A percentile compares a stretch with the other conserved stretches of the same genome.
phyloP scores from a whole-genome alignment of 2,113 vertebrate genomes.

The Spea bombifrons region DNA sequence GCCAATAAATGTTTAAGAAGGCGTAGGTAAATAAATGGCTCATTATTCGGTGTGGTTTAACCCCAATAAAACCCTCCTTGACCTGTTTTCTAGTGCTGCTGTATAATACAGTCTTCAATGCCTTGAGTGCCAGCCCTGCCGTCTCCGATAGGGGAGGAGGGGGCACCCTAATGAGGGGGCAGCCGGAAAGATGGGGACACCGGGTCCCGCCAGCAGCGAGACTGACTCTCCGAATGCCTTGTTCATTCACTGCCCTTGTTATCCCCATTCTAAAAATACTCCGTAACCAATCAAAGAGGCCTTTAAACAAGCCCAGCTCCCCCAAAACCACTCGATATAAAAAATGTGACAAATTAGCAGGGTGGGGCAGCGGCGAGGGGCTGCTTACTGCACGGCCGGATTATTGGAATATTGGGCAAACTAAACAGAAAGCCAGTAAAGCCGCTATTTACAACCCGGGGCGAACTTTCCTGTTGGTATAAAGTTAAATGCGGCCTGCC shows the following conservation, averaged over 20 bases:
- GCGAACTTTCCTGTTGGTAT: constrained; percentile 12
- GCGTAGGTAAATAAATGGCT: constrained; percentile 7
- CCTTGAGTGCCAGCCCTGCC: constrained; percentile 22
- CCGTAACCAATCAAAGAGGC: constrained; percentile 77
- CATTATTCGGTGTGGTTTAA: constrained; percentile 43
- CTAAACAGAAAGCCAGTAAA: constrained; percentile 54
- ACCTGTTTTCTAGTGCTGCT: constrained; percentile 27
- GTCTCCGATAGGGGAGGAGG: constrained; percentile 38
- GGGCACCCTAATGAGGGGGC: constrained; percentile 31
- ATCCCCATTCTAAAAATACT: constrained; percentile 79
- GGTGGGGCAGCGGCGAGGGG: constrained; percentile 18
- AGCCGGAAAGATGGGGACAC: constrained; percentile 39
- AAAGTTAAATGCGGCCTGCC: constrained; percentile 21
- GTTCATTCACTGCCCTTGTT: constrained; percentile 56
- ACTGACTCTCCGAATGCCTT: constrained; percentile 31
- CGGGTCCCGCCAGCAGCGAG: constrained; percentile 45
- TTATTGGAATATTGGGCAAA: constrained; percentile 74
- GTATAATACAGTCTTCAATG: background rate
- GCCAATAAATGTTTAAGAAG: background rate
- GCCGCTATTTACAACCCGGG: constrained; percentile 34
- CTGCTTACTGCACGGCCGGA: constrained; percentile 61
- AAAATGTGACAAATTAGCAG: constrained; percentile 46
- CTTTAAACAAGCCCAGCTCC: constrained; percentile 56
- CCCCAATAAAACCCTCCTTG: constrained; percentile 44
- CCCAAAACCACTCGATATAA: constrained; percentile 44